Evolutionary conservation across 2,888 invertebrate genomes (phyloP).

Genomic region (Anticlea derivata): DNA sequence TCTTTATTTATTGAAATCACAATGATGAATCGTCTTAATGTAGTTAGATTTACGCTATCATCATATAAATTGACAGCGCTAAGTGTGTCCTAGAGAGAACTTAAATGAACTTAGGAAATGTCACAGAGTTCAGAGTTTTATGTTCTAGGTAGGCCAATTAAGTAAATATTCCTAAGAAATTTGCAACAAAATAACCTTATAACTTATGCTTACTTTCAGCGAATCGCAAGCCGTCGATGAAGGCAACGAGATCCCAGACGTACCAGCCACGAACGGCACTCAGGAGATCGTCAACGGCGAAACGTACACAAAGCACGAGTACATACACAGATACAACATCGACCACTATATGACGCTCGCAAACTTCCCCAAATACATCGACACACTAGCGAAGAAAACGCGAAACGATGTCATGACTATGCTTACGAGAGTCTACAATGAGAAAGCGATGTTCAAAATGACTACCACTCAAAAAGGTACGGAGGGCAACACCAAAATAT

Average conservation of each 20-base stretch:
- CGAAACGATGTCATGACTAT: constrained; percentile 45
- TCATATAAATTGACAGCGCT: too few species aligned
- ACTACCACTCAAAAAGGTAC: constrained; percentile 50
- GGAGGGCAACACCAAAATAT: constrained; percentile 51
- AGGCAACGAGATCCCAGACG: constrained; percentile 21
- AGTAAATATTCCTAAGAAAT: too few species aligned
- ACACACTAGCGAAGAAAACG: constrained; percentile 47
- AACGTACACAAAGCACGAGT: constrained; percentile 46
- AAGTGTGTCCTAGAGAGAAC: too few species aligned
- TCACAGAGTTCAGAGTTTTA: too few species aligned
- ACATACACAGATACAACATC: constrained; percentile 52
- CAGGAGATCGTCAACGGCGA: constrained; percentile 32
- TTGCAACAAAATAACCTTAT: too few species aligned
- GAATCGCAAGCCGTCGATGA: constrained; percentile 11
- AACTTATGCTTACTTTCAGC: constrained; percentile 14
- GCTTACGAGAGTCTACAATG: constrained; percentile 49
- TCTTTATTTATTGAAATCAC: too few species aligned
- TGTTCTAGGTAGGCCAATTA: too few species aligned
- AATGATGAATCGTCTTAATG: too few species aligned
- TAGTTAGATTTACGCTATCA: too few species aligned
- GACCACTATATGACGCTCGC: constrained; percentile 51
- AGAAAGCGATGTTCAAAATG: constrained; percentile 55
- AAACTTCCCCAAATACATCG: constrained; percentile 50
- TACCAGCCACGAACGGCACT: constrained; percentile 25
- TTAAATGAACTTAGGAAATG: too few species aligned